Conservation (phyloP, 2,113 vertebrate species). For the Promerops cafer region DNA sequence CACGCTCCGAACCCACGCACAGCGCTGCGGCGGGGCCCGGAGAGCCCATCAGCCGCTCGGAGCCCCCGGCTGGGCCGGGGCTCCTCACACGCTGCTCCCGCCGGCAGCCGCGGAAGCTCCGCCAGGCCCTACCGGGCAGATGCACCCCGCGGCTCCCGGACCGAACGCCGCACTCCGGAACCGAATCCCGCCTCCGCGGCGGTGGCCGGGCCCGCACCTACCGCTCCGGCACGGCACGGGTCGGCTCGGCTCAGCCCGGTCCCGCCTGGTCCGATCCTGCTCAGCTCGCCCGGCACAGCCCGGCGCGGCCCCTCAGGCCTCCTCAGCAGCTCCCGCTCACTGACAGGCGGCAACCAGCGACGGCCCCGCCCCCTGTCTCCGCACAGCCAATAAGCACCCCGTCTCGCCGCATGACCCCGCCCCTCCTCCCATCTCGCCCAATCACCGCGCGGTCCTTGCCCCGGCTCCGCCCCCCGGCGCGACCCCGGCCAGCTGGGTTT, state of each 20-base stretch:
- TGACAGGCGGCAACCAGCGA: not conserved
- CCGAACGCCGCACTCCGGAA: no score
- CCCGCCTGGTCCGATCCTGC: not conserved
- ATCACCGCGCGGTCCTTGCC: not conserved
- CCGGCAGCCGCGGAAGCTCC: not conserved
- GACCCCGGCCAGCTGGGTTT: not conserved
- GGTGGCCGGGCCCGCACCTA: not conserved
- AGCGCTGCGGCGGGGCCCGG: not conserved
- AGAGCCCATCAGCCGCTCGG: not conserved
- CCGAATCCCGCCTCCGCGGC: not conserved
- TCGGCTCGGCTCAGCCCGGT: not conserved
- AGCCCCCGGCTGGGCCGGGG: not conserved
- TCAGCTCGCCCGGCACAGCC: not conserved
- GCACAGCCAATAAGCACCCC: not conserved
- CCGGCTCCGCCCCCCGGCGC: not conserved
- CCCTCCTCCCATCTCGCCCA: fast-evolving
- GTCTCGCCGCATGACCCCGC: fast-evolving
- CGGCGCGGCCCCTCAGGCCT: not conserved
- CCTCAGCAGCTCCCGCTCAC: not conserved
- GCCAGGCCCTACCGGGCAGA: not conserved
- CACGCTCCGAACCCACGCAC: not conserved
- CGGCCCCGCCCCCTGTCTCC: not conserved
- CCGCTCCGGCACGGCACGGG: not conserved
- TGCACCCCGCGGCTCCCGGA: not conserved
- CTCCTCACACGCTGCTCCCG: not conserved